A percentile compares a stretch with the other conserved stretches of the same genome.
Conservation (phyloP, 1,140 invertebrate species). For the Microplitis mediator region DNA sequence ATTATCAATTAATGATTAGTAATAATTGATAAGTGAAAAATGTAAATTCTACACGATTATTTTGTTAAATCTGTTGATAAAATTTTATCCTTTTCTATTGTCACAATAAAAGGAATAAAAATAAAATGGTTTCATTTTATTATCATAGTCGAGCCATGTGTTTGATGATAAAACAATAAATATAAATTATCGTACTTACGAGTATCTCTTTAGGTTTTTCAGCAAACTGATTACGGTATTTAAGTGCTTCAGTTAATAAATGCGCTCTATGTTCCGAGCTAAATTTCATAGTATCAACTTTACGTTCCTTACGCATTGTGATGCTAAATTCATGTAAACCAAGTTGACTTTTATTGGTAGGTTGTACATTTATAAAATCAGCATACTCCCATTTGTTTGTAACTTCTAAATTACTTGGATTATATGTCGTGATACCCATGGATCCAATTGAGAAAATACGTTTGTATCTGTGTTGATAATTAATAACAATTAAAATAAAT, state of each 20-base stretch:
- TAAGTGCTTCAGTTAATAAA: constrained; percentile 89
- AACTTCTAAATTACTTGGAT: constrained; percentile 90
- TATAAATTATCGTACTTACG: constrained; percentile 53
- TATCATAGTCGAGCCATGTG: neutral
- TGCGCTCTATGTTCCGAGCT: constrained; percentile 94
- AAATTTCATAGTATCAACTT: constrained; percentile 94
- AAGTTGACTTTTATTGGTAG: constrained; percentile 65
- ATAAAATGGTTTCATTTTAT: neutral
- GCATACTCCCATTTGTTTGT: constrained; percentile 94
- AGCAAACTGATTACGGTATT: constrained; percentile 77
- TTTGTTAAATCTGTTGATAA: neutral
- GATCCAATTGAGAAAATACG: constrained; percentile 97
- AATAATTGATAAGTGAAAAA: too few relatives aligned
- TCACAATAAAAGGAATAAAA: neutral
- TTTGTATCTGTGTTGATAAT: constrained; percentile 79
- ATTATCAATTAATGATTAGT: too few relatives aligned
- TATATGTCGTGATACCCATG: constrained; percentile 95
- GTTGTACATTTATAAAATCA: constrained; percentile 79
- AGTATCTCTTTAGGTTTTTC: constrained; percentile 78
- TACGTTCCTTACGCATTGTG: constrained; percentile 87
- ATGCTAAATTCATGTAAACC: constrained; percentile 80
- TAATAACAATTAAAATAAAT: constrained; percentile 15
- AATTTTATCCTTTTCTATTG: too few relatives aligned
- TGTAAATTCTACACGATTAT: neutral
- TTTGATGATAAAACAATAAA: neutral